These are phyloP conservation scores for Diachasmimorpha longicaudata DNA, from an alignment of 1,140 invertebrate species.

Conservation along the genomic window DNA sequence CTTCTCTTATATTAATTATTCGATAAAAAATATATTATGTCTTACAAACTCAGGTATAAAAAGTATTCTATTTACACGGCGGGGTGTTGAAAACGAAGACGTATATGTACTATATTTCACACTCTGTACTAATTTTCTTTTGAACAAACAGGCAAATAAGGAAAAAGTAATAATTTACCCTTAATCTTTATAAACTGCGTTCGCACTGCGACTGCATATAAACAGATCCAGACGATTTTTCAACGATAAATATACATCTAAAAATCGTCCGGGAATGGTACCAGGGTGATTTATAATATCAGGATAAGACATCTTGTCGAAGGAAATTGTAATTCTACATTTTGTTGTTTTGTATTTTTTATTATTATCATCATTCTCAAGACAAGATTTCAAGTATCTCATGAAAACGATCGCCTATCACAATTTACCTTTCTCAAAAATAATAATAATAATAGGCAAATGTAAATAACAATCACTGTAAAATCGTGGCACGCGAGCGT, in stretches of 20 bases:
- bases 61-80: constrained; percentile 34
- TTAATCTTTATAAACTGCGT: constrained; percentile 2
- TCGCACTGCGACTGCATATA: constrained; percentile 1
- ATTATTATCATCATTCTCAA: background rate
- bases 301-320: background rate
- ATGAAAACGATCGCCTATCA: constrained; percentile 16
- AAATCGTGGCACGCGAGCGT: background rate
- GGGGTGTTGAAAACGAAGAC: constrained; percentile 1
- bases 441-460: constrained; percentile 1
- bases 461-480: constrained; percentile 12
- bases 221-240: background rate
- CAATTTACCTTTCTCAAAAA: constrained; percentile 16
- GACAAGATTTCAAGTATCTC: constrained; percentile 13
- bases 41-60: constrained; percentile 39
- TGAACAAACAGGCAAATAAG: background rate
- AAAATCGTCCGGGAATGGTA: constrained; percentile 4
- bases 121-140: background rate
- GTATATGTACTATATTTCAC: constrained; percentile 2
- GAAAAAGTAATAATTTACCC: background rate
- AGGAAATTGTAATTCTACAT: constrained; percentile 9
- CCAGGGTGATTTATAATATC: constrained; percentile 4
- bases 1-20: background rate
- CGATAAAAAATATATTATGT: constrained; percentile 36
- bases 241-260: background rate
- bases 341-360: background rate